phyloP scores from a whole-genome alignment of 2,888 invertebrate species.

The Cartodere bifasciata region DNA sequence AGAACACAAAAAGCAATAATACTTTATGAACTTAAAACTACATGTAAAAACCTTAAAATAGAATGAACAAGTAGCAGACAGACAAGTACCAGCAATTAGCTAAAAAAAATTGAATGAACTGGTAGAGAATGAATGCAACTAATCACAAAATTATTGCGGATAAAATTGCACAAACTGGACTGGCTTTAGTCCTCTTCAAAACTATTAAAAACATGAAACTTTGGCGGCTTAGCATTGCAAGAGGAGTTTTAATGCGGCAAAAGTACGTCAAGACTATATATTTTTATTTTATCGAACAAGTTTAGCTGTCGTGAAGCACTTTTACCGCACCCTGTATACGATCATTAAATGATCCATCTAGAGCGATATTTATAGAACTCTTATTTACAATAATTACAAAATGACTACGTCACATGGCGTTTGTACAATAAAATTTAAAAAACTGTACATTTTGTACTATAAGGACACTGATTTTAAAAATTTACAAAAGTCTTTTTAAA shows the following conservation, averaged over 20 bases:
- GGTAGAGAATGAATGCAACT: slow-evolving; percentile 18
- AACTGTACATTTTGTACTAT: slow-evolving; percentile 17
- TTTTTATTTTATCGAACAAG: slow-evolving; percentile 1
- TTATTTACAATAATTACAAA: slow-evolving; percentile 12
- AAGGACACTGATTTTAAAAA: slow-evolving; percentile 10
- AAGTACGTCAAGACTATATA: background rate
- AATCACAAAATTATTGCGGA: slow-evolving; percentile 28
- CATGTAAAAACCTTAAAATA: slow-evolving; percentile 13
- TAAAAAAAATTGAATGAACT: slow-evolving; percentile 13
- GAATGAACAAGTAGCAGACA: slow-evolving; percentile 12
- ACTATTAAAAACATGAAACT: slow-evolving; percentile 22
- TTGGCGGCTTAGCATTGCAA: slow-evolving; percentile 29
- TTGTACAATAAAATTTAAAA: slow-evolving; percentile 14
- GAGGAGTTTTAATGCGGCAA: slow-evolving; percentile 15
- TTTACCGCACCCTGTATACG: background rate
- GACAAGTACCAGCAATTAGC: slow-evolving; percentile 17
- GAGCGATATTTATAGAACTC: slow-evolving; percentile 5
- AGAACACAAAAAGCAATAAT: slow-evolving; percentile 17
- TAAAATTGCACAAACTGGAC: slow-evolving; percentile 25
- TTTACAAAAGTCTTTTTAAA: slow-evolving; percentile 10
- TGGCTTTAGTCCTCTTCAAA: slow-evolving; percentile 7
- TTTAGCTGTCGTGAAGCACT: background rate
- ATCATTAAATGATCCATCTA: background rate
- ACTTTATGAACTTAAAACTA: slow-evolving; percentile 14
- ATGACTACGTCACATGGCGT: slow-evolving; percentile 16